phyloP scores from a whole-genome alignment of 2,113 vertebrate species.

The Thomomys bottae region DNA sequence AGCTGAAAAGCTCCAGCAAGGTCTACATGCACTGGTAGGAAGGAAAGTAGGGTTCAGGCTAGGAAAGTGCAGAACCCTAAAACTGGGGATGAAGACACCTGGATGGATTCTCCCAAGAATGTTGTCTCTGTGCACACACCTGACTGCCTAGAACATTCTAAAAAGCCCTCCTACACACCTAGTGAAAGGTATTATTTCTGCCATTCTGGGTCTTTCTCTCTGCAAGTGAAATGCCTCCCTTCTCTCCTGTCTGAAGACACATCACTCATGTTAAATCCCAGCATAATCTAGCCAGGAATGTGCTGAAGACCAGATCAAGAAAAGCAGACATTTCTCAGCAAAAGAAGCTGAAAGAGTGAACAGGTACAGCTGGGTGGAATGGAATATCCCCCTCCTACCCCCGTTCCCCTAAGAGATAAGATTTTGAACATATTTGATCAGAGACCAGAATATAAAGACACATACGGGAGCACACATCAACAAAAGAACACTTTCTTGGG shows the following conservation, averaged over 20 bases:
- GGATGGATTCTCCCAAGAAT: background rate
- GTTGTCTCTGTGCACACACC: background rate
- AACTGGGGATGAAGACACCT: background rate
- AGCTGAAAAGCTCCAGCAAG: background rate
- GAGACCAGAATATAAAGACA: background rate
- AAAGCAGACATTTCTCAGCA: background rate
- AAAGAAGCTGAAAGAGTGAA: slow-evolving; percentile 15
- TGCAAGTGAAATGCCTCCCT: background rate
- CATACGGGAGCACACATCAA: background rate
- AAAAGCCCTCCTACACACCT: no score
- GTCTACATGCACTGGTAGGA: background rate
- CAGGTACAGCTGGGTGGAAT: background rate
- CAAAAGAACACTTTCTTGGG: background rate
- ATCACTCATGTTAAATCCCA: background rate
- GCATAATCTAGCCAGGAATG: background rate
- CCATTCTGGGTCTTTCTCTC: background rate
- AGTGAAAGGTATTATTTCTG: background rate
- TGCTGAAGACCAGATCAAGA: background rate
- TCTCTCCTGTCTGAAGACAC: background rate
- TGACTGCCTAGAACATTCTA: background rate
- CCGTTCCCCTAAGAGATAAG: background rate
- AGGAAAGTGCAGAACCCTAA: background rate
- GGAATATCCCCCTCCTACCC: no score
- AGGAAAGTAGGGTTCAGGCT: background rate
- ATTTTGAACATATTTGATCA: background rate